Evolutionary conservation across 2,113 vertebrate genomes (phyloP).

Genomic region (Neofelis nebulosa): DNA sequence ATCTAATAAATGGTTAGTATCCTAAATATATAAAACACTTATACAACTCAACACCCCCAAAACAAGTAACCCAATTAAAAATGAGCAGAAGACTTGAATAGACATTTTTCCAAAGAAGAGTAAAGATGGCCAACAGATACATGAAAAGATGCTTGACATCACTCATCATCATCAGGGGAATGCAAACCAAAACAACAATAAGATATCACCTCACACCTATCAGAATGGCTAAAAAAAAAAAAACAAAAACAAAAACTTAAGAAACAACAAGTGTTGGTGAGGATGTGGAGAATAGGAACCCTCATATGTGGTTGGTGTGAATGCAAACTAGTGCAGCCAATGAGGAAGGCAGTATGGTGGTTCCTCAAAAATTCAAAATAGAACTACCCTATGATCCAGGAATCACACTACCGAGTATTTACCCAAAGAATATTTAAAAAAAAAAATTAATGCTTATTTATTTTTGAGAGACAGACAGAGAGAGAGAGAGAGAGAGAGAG

Average conservation of each 20-base stretch:
- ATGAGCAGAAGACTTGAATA: neutral
- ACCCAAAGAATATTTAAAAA: neutral
- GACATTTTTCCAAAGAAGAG: neutral
- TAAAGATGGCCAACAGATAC: neutral
- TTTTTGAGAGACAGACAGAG: too few species aligned
- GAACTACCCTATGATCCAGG: neutral
- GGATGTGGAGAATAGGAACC: neutral
- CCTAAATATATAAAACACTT: neutral
- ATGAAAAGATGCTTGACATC: neutral
- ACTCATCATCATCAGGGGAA: neutral
- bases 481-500: too few species aligned
- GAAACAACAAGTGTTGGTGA: neutral
- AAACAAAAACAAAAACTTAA: neutral
- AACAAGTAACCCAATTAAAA: neutral
- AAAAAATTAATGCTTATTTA: too few species aligned
- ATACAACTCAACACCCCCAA: neutral
- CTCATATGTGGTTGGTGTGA: neutral
- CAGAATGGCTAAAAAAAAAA: neutral
- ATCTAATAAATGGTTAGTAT: neutral
- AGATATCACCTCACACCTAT: neutral
- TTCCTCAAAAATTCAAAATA: neutral
- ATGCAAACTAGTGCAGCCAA: neutral
- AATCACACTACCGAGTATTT: neutral
- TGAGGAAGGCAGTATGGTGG: neutral
- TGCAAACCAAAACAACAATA: neutral